Conservation (phyloP, 2,888 invertebrate species). For the Lepidochrysops patricia region DNA sequence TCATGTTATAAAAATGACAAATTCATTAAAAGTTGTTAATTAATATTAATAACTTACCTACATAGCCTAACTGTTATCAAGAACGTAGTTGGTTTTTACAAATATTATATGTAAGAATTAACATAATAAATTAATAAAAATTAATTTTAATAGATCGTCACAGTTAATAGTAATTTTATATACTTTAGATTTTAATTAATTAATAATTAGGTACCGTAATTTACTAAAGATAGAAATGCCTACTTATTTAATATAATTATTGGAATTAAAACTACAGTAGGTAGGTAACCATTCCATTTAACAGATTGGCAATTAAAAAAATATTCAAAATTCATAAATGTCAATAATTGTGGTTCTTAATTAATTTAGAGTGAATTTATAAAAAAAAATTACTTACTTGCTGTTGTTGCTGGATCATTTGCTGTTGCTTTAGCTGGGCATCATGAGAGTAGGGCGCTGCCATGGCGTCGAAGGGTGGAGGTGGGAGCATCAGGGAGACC, state of each 20-base stretch:
- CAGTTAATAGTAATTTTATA: too few species aligned
- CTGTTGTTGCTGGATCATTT: conserved; percentile 80
- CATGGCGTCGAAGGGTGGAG: conserved; percentile 84
- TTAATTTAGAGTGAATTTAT: neutral
- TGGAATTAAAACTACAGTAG: neutral
- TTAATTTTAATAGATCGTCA: neutral
- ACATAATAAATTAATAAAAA: neutral
- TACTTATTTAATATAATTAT: neutral
- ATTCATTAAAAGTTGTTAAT: too few species aligned
- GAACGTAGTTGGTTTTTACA: too few species aligned
- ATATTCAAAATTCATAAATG: neutral
- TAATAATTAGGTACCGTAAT: neutral
- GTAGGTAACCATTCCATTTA: neutral
- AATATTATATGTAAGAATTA: neutral
- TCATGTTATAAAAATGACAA: neutral
- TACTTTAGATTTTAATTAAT: neutral
- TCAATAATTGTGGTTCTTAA: neutral
- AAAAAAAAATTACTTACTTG: conserved; percentile 63
- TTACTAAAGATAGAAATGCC: neutral
- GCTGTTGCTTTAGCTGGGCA: conserved; percentile 82
- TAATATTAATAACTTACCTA: neutral
- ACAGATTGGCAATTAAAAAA: neutral
- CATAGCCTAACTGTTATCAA: too few species aligned
- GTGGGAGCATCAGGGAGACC: conserved; percentile 91
- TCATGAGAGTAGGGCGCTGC: conserved; percentile 62